Conservation (phyloP, 2,888 invertebrate genomes). For the Eristalis tenax region DNA sequence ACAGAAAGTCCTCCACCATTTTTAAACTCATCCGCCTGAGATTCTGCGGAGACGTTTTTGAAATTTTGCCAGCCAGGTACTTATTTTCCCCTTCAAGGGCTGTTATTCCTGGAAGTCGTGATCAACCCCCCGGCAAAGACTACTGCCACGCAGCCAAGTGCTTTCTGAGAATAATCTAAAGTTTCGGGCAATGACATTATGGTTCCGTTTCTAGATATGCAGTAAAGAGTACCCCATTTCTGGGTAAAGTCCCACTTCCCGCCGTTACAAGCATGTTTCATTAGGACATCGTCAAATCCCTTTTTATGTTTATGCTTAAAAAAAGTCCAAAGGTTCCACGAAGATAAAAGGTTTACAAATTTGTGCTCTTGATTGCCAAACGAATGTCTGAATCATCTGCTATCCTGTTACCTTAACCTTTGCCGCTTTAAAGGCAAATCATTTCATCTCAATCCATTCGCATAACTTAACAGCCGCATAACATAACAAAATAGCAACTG, state of each 20-base stretch:
- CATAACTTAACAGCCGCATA: conserved; percentile 13
- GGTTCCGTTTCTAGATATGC: neutral
- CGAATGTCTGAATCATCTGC: conserved; percentile 6
- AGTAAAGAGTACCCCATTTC: neutral
- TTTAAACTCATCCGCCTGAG: too few relatives aligned
- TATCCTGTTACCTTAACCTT: neutral
- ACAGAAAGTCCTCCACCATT: too few relatives aligned
- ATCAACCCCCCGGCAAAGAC: too few relatives aligned
- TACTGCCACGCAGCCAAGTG: neutral
- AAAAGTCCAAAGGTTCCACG: neutral
- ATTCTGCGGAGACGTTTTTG: too few relatives aligned
- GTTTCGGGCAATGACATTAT: neutral
- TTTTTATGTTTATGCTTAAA: neutral
- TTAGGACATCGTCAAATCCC: neutral
- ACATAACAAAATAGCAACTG: conserved; percentile 4
- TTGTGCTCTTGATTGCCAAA: conserved; percentile 2
- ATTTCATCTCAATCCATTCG: conserved; percentile 26
- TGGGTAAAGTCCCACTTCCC: neutral
- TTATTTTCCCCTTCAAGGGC: too few relatives aligned
- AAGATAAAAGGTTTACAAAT: neutral
- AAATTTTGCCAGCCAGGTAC: too few relatives aligned
- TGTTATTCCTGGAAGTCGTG: too few relatives aligned
- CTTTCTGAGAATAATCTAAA: neutral
- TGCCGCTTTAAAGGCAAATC: conserved; percentile 7
- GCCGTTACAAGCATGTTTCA: neutral